Evolutionary conservation across 2,113 vertebrate species (phyloP).

Genomic region (Indicator indicator): DNA sequence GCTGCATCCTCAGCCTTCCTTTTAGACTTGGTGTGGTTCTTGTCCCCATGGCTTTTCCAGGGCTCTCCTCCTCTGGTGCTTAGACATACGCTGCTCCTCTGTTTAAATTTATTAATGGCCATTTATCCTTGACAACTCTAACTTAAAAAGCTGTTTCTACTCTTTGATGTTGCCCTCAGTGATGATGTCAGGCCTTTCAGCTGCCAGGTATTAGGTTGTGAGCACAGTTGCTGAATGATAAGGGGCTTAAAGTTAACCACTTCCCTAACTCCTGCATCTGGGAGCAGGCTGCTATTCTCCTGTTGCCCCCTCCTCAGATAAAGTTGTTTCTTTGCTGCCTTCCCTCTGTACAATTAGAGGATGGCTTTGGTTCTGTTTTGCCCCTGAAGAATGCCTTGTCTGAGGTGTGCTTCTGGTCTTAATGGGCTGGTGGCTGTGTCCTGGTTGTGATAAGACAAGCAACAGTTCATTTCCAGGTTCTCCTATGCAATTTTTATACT

Average conservation of each 20-base stretch:
- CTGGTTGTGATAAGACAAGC: not conserved
- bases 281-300: not conserved
- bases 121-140: slow-evolving; percentile 20
- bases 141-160: not conserved
- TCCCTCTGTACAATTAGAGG: not conserved
- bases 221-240: not conserved
- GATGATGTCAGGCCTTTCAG: not conserved
- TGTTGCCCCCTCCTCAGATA: not conserved
- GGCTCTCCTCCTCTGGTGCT: not conserved
- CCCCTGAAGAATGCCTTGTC: not conserved
- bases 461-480: not conserved
- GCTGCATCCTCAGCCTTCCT: not conserved
- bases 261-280: not conserved
- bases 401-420: not conserved
- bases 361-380: not conserved
- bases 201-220: not conserved
- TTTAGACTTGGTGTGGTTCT: not conserved
- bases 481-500: not conserved
- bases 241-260: not conserved
- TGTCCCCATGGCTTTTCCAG: not conserved
- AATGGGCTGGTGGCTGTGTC: not conserved
- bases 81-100: not conserved
- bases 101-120: slow-evolving; percentile 27
- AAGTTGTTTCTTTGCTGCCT: not conserved
- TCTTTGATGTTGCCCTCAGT: slow-evolving; percentile 42